Conservation (phyloP, 2,888 invertebrate genomes). For the Lobophora halterata region DNA sequence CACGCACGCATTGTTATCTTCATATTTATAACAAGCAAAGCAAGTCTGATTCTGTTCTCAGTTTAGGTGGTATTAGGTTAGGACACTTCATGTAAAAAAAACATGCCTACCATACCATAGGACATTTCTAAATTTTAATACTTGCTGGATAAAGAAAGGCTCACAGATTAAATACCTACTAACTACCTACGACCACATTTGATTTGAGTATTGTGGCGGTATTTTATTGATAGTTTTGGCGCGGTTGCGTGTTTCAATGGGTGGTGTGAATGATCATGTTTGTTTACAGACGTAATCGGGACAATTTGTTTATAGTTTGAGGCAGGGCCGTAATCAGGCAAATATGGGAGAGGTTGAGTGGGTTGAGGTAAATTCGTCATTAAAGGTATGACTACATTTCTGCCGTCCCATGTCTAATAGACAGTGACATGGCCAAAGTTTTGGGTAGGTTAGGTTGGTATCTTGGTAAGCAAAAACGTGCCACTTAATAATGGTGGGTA, state of each 20-base stretch:
- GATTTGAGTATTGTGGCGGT: conserved; percentile 63
- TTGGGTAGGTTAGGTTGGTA: too few species aligned
- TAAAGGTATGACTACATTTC: conserved; percentile 3
- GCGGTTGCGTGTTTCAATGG: conserved; percentile 49
- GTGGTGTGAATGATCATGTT: conserved; percentile 46
- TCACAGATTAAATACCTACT: too few species aligned
- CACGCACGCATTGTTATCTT: conserved; percentile 78
- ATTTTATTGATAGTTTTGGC: conserved; percentile 55
- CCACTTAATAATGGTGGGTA: too few species aligned
- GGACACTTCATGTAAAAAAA: too few species aligned
- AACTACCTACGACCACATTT: too few species aligned
- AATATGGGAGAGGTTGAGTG: not conserved
- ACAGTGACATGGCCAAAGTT: too few species aligned
- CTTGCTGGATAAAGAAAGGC: too few species aligned
- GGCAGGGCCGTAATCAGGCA: conserved; percentile 15
- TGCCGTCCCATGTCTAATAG: too few species aligned
- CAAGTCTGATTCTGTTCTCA: conserved; percentile 68
- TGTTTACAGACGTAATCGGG: conserved; percentile 34
- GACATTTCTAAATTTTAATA: conserved; percentile 79
- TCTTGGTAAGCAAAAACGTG: too few species aligned
- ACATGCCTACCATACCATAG: too few species aligned
- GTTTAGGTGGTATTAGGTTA: conserved; percentile 43
- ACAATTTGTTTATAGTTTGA: conserved; percentile 32
- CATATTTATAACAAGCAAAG: conserved; percentile 78
- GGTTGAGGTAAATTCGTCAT: not conserved